A percentile compares a stretch with the other conserved stretches of the same genome.
These are phyloP conservation scores for Drosophila paramelanica DNA, from an alignment of 2,888 invertebrate genomes.

Conservation along the genomic window DNA sequence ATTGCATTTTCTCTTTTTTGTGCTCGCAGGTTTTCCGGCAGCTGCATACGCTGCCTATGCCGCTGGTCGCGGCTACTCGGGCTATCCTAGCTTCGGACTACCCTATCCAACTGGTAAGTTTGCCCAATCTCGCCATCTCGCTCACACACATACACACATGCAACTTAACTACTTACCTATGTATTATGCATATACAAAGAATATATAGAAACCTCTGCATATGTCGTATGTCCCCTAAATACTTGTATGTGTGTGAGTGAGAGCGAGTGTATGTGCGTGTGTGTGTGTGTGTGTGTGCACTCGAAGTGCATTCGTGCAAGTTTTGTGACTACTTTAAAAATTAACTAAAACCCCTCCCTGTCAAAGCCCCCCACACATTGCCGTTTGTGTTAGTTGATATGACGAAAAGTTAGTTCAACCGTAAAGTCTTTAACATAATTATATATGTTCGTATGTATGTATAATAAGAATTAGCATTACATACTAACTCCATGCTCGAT, in stretches of 20 bases:
- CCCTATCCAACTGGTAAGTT: slow-evolving; percentile 97
- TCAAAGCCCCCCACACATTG: not conserved
- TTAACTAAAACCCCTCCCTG: slow-evolving; percentile 12
- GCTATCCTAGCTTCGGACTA: slow-evolving; percentile 99
- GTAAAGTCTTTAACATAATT: slow-evolving; percentile 5
- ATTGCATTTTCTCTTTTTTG: not conserved
- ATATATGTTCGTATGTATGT: slow-evolving; percentile 9
- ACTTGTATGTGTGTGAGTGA: slow-evolving; percentile 34
- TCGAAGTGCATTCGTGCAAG: slow-evolving; percentile 6
- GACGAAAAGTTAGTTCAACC: slow-evolving; percentile 55
- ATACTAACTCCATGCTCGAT: slow-evolving; percentile 43
- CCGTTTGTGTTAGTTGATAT: slow-evolving; percentile 72
- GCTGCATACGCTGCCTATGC: slow-evolving; percentile 98
- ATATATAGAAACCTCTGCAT: slow-evolving; percentile 44
- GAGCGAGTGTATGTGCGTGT: slow-evolving; percentile 44
- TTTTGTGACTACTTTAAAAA: slow-evolving; percentile 51
- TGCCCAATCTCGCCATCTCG: slow-evolving; percentile 7
- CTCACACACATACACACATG: slow-evolving; percentile 26
- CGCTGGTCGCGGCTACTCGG: slow-evolving; percentile 98
- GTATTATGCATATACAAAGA: slow-evolving; percentile 5
- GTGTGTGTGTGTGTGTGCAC: slow-evolving; percentile 46
- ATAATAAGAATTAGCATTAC: slow-evolving; percentile 34
- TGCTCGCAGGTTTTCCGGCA: slow-evolving; percentile 93
- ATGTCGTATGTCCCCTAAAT: slow-evolving; percentile 34
- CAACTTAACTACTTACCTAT: slow-evolving; percentile 7